phyloP scores from a whole-genome alignment of 2,113 vertebrate genomes.

The Synchiropus splendidus region DNA sequence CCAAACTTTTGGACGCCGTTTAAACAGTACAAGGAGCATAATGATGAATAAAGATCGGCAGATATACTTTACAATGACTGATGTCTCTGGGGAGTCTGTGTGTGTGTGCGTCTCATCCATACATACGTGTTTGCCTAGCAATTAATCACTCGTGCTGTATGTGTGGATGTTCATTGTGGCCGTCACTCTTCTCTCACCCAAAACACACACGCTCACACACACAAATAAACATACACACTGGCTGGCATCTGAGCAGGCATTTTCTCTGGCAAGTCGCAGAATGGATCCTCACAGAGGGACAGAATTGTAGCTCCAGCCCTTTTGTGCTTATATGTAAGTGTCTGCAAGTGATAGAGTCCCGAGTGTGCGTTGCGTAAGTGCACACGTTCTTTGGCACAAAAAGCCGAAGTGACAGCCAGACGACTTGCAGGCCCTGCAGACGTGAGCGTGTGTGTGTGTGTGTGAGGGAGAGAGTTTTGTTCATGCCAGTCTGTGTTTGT shows the following conservation, averaged over 20 bases:
- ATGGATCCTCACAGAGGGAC: conserved; percentile 37
- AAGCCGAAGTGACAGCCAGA: conserved; percentile 31
- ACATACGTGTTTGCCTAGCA: conserved; percentile 43
- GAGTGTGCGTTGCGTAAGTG: conserved; percentile 33
- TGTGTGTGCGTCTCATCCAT: conserved; percentile 11
- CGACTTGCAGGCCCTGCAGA: conserved; percentile 19
- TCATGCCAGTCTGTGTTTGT: too few relatives aligned
- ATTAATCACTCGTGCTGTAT: conserved; percentile 34
- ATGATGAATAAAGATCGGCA: background rate
- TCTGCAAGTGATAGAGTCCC: conserved; percentile 8
- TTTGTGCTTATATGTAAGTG: conserved; percentile 21
- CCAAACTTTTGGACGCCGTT: conserved; percentile 32
- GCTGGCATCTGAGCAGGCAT: conserved; percentile 47
- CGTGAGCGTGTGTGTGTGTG: background rate
- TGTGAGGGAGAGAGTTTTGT: too few relatives aligned
- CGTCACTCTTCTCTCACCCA: conserved; percentile 19
- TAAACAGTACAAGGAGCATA: conserved; percentile 29
- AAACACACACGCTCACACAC: too few relatives aligned
- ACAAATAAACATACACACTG: conserved; percentile 10
- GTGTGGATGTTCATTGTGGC: conserved; percentile 35
- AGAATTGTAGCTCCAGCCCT: conserved; percentile 50
- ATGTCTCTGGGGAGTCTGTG: conserved; percentile 9
- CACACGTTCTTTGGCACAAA: conserved; percentile 29
- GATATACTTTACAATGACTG: too few relatives aligned
- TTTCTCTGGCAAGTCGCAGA: conserved; percentile 52